Percentiles rank a stretch among this genome's conserved stretches.
phyloP scores from a whole-genome alignment of 2,888 invertebrate genomes.

The Drosophila pegasa region DNA sequence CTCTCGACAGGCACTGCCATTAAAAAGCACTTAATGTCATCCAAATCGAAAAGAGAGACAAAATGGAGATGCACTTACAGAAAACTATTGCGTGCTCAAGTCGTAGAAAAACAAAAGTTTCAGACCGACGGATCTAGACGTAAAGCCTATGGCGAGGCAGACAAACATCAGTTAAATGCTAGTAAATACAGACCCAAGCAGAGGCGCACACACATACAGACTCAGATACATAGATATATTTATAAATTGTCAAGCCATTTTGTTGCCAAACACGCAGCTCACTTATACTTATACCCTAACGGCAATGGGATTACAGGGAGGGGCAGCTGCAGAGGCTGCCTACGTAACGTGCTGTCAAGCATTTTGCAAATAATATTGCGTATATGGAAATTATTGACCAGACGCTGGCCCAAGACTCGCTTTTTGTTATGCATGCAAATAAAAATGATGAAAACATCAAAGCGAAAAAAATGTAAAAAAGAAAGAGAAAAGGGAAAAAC shows the following conservation, averaged over 20 bases:
- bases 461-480: no score
- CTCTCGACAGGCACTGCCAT: slow-evolving; percentile 41
- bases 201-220: background rate
- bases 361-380: slow-evolving; percentile 68
- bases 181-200: slow-evolving; percentile 23
- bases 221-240: background rate
- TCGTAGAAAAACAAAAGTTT: slow-evolving; percentile 44
- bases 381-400: slow-evolving; percentile 57
- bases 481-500: slow-evolving; percentile 23
- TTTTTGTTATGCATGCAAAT: slow-evolving; percentile 40
- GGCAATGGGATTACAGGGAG: background rate
- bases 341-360: slow-evolving; percentile 43
- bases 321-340: slow-evolving; percentile 15
- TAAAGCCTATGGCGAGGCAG: slow-evolving; percentile 12
- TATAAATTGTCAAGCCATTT: slow-evolving; percentile 59
- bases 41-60: slow-evolving; percentile 10
- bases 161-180: slow-evolving; percentile 34
- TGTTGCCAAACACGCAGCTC: slow-evolving; percentile 50
- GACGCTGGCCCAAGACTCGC: slow-evolving; percentile 30
- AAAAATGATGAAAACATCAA: slow-evolving; percentile 23
- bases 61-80: slow-evolving; percentile 52
- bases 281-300: background rate
- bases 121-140: slow-evolving; percentile 4
- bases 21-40: slow-evolving; percentile 70
- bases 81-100: slow-evolving; percentile 62